Conservation (phyloP, 2,797 vertebrate genomes). For the Trachurus trachurus region DNA sequence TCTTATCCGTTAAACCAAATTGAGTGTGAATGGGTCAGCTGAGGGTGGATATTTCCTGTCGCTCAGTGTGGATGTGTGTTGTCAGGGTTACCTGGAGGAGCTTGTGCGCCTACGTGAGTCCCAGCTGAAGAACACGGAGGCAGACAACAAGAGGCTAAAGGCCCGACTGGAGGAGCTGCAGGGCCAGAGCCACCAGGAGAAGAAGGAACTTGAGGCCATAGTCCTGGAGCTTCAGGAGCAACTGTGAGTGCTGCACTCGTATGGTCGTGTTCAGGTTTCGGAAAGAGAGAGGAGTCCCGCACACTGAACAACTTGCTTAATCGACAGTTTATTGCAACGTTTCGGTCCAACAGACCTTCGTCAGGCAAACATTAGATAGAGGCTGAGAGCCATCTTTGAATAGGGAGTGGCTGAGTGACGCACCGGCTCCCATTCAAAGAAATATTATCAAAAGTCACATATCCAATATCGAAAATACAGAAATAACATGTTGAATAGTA, state of each 20-base stretch:
- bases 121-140: constrained; percentile 96
- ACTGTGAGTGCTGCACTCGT: constrained; percentile 86
- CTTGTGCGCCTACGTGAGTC: constrained; percentile 96
- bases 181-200: constrained; percentile 93
- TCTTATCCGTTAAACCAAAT: not conserved
- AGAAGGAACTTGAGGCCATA: constrained; percentile 93
- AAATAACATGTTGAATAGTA: too few relatives aligned
- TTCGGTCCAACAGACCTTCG: too few relatives aligned
- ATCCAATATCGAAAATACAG: too few relatives aligned
- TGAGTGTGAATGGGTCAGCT: not conserved
- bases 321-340: too few relatives aligned
- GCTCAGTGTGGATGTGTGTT: constrained; percentile 35
- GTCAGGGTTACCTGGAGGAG: constrained; percentile 96
- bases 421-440: too few relatives aligned
- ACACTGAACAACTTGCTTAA: too few relatives aligned
- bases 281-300: too few relatives aligned
- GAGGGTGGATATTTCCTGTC: constrained; percentile 24
- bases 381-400: too few relatives aligned
- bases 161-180: constrained; percentile 91
- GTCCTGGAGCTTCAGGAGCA: constrained; percentile 98
- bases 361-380: too few relatives aligned
- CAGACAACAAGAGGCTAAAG: constrained; percentile 93
- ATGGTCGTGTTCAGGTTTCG: not conserved
- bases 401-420: too few relatives aligned
- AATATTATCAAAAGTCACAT: too few relatives aligned